Percentiles rank a stretch among this genome's conserved stretches.
Evolutionary conservation across 2,888 invertebrate species (phyloP).

Genomic region (Chydorus sphaericus): DNA sequence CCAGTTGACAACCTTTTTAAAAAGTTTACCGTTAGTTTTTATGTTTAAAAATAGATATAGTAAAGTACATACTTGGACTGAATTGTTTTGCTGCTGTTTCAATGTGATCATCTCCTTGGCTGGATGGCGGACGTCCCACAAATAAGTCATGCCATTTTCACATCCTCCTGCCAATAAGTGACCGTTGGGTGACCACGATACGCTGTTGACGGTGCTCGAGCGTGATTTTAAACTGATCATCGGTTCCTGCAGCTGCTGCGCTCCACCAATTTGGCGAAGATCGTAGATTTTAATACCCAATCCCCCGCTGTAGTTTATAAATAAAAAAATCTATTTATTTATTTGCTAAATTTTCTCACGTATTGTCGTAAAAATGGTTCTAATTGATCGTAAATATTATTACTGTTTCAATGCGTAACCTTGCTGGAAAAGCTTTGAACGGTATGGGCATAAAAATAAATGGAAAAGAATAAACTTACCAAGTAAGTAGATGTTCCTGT

Average conservation of each 20-base stretch:
- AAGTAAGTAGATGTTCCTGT: background rate
- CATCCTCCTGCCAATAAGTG: background rate
- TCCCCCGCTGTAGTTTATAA: background rate
- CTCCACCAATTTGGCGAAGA: background rate
- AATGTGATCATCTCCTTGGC: background rate
- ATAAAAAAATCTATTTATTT: too few relatives aligned
- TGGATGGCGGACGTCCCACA: background rate
- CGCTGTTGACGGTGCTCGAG: background rate
- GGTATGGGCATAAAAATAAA: background rate
- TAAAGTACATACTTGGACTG: background rate
- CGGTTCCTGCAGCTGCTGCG: background rate
- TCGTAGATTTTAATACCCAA: background rate
- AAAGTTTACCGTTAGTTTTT: background rate
- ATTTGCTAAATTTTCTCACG: too few relatives aligned
- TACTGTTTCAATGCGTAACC: too few relatives aligned
- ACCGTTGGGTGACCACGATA: background rate
- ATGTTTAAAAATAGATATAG: too few relatives aligned
- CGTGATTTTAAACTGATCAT: background rate
- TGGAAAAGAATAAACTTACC: background rate
- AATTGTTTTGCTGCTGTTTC: background rate
- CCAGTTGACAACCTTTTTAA: background rate
- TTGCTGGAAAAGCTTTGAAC: too few relatives aligned
- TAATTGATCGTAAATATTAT: too few relatives aligned
- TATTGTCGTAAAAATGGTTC: too few relatives aligned
- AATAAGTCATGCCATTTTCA: background rate